Evolutionary conservation across 2,113 vertebrate genomes (phyloP), one percentile per base, ranked within the genome.

Genomic region (Plestiodon gilberti): DNA sequence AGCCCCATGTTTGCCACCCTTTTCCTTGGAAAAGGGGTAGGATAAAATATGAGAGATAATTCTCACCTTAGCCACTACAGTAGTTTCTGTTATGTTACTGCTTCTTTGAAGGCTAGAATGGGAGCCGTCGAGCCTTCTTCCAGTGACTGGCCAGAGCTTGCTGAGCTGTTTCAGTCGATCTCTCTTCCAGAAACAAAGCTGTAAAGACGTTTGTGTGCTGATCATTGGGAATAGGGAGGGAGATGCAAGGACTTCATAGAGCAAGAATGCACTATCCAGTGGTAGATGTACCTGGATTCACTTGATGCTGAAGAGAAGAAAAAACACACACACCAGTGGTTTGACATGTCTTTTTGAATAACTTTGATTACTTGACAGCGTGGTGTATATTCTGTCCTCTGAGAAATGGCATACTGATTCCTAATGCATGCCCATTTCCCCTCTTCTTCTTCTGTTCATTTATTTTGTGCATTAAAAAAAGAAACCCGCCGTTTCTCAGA

Each of bases 341-440:
- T 91, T 93, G 89, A 92, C 90, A 89, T 71, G 85, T 92, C 89
- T 90, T 92, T 89, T 94, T 93, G 92, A 90, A 76, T 92, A 83
- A 89, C 88, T 89, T 78, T 89, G 91, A 95, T 86, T 93, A 78
- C 78, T 92, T 92, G 89, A 91, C 88, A 89, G 65, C 52, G 81
- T 93, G 85, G 93, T 94, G 88, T 94, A 40, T 93, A 88, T 94
- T 90, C 86, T 91, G 48, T 93, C 61, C 87, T 92, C 61, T 91
- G 35, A 89, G 88, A 93, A 88, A 91, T 8, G 64, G 25, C 87
- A 38, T 93, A 87, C 81, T 83, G 2, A 0, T 81, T 91, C 74
- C 91, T 94, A 89, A 93, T 91, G 35, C 57, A 38, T 62, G 78
- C 78, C 33, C 33, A 25, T 25, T 79, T 79, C n/a, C 20, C 23